phyloP scores from a whole-genome alignment of 1,140 invertebrate genomes.

The Diorhabda sublineata region DNA sequence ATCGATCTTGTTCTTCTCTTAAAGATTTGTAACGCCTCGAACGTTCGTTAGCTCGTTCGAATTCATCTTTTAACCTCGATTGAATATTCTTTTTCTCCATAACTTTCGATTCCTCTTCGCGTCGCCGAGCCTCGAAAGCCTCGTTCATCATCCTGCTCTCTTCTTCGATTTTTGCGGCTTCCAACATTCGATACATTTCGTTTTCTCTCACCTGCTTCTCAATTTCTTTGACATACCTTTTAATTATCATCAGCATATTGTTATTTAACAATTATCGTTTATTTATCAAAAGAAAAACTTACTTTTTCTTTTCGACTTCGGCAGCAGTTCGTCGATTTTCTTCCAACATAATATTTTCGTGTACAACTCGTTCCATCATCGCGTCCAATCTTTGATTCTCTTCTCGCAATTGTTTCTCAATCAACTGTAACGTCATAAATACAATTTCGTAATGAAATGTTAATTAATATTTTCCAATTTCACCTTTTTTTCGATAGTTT shows the following conservation, averaged over 20 bases:
- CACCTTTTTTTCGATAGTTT: constrained; percentile 58
- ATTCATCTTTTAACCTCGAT: constrained; percentile 50
- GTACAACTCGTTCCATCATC: constrained; percentile 60
- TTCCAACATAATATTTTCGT: constrained; percentile 45
- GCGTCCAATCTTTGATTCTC: constrained; percentile 58
- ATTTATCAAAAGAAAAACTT: not conserved
- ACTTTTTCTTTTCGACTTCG: constrained; percentile 44
- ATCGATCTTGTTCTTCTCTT: constrained; percentile 56
- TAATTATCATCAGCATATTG: not conserved
- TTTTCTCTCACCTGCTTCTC: constrained; percentile 58
- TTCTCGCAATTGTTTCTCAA: constrained; percentile 52
- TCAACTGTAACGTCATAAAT: constrained; percentile 36
- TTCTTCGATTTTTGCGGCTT: constrained; percentile 61
- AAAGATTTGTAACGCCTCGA: constrained; percentile 53
- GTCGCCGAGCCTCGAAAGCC: constrained; percentile 52
- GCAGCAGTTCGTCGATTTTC: constrained; percentile 45
- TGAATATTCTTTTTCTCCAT: constrained; percentile 46
- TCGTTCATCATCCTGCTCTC: constrained; percentile 60
- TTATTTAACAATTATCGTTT: no score
- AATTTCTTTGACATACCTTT: constrained; percentile 46
- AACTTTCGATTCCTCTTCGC: constrained; percentile 51
- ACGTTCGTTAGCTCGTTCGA: constrained; percentile 56
- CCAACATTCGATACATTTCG: constrained; percentile 55
- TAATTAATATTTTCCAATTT: not conserved
- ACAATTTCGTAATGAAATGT: not conserved